phyloP scores from a whole-genome alignment of 2,797 vertebrate genomes.

The Heteromormyrus szaboi region DNA sequence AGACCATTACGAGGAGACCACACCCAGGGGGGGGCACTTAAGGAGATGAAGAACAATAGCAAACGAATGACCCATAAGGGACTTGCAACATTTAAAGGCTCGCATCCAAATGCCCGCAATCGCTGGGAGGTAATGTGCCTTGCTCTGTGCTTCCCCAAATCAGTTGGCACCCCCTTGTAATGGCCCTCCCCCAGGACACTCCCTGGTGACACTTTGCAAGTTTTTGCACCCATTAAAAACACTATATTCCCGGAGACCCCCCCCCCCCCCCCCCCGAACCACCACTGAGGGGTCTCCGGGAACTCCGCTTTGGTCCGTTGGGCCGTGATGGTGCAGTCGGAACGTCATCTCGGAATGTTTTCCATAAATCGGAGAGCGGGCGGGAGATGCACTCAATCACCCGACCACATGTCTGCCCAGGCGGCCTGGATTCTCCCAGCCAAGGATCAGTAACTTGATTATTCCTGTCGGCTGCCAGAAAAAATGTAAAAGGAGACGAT shows the following conservation, averaged over 20 bases:
- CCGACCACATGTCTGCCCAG: conserved; percentile 32
- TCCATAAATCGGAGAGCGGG: conserved; percentile 40
- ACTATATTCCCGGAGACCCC: background rate
- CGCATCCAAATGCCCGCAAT: background rate
- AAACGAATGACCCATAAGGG: background rate
- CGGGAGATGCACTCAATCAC: conserved; percentile 40
- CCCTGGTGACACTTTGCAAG: background rate
- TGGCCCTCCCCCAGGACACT: background rate
- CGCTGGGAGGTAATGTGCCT: background rate
- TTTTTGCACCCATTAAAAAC: background rate
- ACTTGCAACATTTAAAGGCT: background rate
- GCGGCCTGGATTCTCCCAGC: conserved; percentile 31
- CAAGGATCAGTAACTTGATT: conserved; percentile 43
- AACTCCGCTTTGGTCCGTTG: conserved; percentile 11
- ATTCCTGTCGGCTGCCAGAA: conserved; percentile 41
- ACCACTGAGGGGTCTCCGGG: conserved; percentile 22
- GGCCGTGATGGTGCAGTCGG: background rate
- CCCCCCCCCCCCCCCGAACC: conserved; percentile 26
- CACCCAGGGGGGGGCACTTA: background rate
- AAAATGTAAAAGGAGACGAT: conserved; percentile 34
- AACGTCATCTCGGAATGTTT: conserved; percentile 35
- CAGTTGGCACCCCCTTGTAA: background rate
- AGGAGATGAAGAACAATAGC: background rate
- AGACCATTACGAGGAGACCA: background rate
- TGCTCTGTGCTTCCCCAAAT: background rate